Evolutionary conservation across 2,113 vertebrate species (phyloP), one percentile per base, ranked within the genome.

Genomic region (Cephalopterus ornatus): DNA sequence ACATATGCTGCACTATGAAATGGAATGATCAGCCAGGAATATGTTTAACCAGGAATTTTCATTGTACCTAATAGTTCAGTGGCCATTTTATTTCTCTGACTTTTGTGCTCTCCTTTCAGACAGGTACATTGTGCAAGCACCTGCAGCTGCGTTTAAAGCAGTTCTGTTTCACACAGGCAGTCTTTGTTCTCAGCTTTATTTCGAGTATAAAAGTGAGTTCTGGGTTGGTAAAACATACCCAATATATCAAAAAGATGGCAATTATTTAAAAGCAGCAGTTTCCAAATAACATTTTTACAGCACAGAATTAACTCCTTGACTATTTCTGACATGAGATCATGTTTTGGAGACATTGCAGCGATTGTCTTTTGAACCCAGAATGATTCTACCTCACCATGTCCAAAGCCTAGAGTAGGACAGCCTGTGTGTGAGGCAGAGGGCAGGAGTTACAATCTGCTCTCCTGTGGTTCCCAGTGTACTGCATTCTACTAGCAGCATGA

Each of bases 131-230:
- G 66, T 56, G 56, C 81, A 63, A 77, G 77, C 84, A 80, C 74
- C 87, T 84, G 76, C 95, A 89, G 96, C 92, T 94, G 88, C 66
- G 62, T 82, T 79, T 74, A 82, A 92, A 93, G 85, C 15, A 2
- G 11, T 55, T 74, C 37, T 39, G 42, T 85, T 89, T 93, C 85
- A 92, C 88, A 85, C 61, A 87, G 71, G 87, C 65, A 63, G 9
- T 3, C 88, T 92, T 93, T 95, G 77, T 93, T 96, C 92, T 85
- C 88, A 28, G 81, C 79, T 96, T 92, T 89, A 89, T 95, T 96
- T 93, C 92, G 92, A 95, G 92, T 37, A 15, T 17, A 47, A 72
- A 93, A 89, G 58, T 56, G 22, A 26, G 21, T 32, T 89, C 82
- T 75, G 66, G 28, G n/a, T 44, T 50, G 66, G 66, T 81, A 56